A percentile compares a stretch with the other conserved stretches of the same genome.
These are phyloP conservation scores for Lomographa bimaculata DNA, from an alignment of 2,888 invertebrate species.

Conservation along the genomic window DNA sequence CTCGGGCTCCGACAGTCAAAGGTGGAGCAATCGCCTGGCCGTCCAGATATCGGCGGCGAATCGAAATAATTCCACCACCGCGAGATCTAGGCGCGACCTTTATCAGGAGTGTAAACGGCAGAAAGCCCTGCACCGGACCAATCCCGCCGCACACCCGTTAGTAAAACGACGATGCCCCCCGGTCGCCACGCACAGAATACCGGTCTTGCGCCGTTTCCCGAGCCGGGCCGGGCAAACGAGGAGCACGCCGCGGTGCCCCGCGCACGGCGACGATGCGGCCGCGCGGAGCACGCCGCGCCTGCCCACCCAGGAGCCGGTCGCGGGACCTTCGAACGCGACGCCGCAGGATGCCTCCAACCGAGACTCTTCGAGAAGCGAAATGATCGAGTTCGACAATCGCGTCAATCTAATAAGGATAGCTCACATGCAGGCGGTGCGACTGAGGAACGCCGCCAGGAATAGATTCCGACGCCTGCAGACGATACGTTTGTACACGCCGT, in stretches of 20 bases:
- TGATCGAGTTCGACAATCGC: conserved; percentile 64
- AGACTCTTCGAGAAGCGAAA: conserved; percentile 42
- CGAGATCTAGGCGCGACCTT: conserved; percentile 63
- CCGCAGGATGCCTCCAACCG: conserved; percentile 50
- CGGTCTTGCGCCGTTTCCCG: conserved; percentile 59
- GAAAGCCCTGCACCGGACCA: conserved; percentile 71
- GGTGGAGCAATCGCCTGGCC: conserved; percentile 72
- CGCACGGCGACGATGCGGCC: too few species aligned
- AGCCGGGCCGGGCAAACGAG: conserved; percentile 39
- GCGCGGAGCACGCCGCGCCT: conserved; percentile 36
- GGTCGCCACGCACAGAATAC: conserved; percentile 64
- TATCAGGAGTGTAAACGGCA: conserved; percentile 66
- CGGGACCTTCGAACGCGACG: conserved; percentile 56
- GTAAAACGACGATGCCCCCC: conserved; percentile 63
- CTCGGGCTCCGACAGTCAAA: conserved; percentile 40
- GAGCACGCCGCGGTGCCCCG: conserved; percentile 37
- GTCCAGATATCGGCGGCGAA: conserved; percentile 77
- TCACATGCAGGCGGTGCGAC: conserved; percentile 66
- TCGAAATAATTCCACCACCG: conserved; percentile 68
- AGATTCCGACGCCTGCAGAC: conserved; percentile 69
- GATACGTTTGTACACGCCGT: conserved; percentile 69
- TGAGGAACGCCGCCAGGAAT: conserved; percentile 67
- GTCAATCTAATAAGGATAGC: conserved; percentile 70
- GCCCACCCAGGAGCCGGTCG: conserved; percentile 55
- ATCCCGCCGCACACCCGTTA: conserved; percentile 67